Evolutionary conservation across 2,888 invertebrate genomes (phyloP), one percentile per base, ranked within the genome.

Genomic region (Punctoribates punctum): DNA sequence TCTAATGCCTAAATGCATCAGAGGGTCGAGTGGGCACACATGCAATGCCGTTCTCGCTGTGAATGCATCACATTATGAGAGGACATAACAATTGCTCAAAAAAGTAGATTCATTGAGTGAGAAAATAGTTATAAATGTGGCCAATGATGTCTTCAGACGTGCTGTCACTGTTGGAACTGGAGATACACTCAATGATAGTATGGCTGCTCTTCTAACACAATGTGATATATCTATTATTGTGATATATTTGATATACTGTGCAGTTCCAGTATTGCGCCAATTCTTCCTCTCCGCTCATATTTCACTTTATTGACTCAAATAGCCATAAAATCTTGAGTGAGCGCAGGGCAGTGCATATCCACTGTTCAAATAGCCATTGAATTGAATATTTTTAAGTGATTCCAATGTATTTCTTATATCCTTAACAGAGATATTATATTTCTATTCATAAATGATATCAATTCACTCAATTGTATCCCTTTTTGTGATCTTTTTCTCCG

Each of bases 211-310:
- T 38, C 20, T 70, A 46, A 38, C 38, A 70, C 70, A 46, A 70
- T 70, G 70, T 70, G 70, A 70, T 70, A 70, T 70, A 70, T 70
- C 42, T 70, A 70, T 70, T 70, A 67, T 42, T 70, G 70, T 70
- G 70, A 70, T 70, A 70, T 70, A 70, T 70, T 70, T 70, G 70
- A 70, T 70, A 70, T 46, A 70, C 46, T 70, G 70, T 70, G 15
- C 70, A 42, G 6, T 70, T 15, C 29, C 62, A 34, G 62, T 65
- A 25, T 57, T 65, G 70, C 70, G 42, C 70, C 38, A 70, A 42
- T 70, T 34, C 29, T 34, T 70, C 42, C 70, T 42, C 42, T 70
- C 23, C 70, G n/a, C 67, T 70, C 70, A 70, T 70, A 70, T 70
- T 70, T 70, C 70, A 70, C 70, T 70, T 38, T 42, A 70, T 70